Conservation (phyloP, 1,140 invertebrate species). For the Platorchestia sp. region DNA sequence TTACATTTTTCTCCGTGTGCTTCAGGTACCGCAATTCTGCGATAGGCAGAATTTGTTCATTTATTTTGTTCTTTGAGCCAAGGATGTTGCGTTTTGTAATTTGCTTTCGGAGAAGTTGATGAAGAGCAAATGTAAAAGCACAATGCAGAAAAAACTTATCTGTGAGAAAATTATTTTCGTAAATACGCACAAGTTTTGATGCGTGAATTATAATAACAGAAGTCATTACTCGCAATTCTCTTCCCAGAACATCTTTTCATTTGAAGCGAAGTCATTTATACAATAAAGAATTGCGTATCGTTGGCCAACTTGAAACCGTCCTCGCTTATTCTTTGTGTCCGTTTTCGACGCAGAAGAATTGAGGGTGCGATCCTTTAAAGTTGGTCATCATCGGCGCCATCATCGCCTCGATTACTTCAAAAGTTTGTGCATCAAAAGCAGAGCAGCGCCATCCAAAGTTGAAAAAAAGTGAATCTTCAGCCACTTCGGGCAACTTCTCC, state of each 20-base stretch:
- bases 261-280: not conserved
- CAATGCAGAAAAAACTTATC: not conserved
- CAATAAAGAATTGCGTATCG: not conserved
- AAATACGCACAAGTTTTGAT: too few relatives aligned
- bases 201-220: too few relatives aligned
- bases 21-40: not conserved
- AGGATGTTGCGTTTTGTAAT: not conserved
- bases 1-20: not conserved
- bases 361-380: constrained; percentile 16
- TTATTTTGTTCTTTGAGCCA: not conserved
- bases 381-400: constrained; percentile 37
- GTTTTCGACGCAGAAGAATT: not conserved
- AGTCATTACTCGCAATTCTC: not conserved
- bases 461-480: not conserved
- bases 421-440: constrained; percentile 1
- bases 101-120: too few relatives aligned
- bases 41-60: not conserved
- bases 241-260: not conserved
- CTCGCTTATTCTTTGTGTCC: not conserved
- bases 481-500: not conserved
- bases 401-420: constrained; percentile 12
- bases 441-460: not conserved
- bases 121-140: not conserved
- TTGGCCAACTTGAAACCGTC: not conserved
- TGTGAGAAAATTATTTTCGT: not conserved